Percentiles rank a stretch among this genome's conserved stretches.
These are phyloP conservation scores for Platalea minor DNA, from an alignment of 2,797 vertebrate species.

Conservation along the genomic window DNA sequence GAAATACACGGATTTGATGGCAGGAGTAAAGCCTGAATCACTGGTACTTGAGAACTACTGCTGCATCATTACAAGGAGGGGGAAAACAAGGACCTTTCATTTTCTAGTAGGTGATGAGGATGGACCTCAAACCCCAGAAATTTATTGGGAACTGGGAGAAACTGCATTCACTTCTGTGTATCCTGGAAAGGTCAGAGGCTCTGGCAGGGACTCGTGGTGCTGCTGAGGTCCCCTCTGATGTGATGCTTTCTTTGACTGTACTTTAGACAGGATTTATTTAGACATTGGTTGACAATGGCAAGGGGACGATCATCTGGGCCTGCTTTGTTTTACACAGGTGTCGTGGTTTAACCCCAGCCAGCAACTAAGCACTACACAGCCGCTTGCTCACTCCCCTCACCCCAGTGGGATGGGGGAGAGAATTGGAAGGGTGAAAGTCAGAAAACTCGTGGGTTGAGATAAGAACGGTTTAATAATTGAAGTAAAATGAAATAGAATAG, in stretches of 20 bases:
- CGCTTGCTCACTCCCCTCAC: too few species aligned
- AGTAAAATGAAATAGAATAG: too few species aligned
- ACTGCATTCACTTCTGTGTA: not conserved
- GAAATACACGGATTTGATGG: not conserved
- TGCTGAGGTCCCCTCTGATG: not conserved
- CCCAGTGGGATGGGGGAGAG: too few species aligned
- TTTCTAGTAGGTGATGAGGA: not conserved
- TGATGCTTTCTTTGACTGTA: not conserved
- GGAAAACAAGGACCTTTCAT: not conserved
- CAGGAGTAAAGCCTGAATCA: not conserved
- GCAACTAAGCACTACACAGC: too few species aligned
- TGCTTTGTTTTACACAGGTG: not conserved
- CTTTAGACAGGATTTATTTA: not conserved
- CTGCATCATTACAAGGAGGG: fast-evolving
- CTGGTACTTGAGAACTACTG: not conserved
- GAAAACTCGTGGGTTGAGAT: too few species aligned
- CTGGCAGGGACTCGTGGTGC: not conserved
- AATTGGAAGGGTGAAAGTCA: too few species aligned
- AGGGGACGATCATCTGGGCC: not conserved
- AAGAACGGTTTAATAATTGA: too few species aligned
- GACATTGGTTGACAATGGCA: not conserved
- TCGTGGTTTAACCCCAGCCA: too few species aligned
- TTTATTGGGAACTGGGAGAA: not conserved
- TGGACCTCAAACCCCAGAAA: not conserved
- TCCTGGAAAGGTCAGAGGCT: not conserved